phyloP scores from a whole-genome alignment of 2,888 invertebrate species.

The Osmoderma eremita region DNA sequence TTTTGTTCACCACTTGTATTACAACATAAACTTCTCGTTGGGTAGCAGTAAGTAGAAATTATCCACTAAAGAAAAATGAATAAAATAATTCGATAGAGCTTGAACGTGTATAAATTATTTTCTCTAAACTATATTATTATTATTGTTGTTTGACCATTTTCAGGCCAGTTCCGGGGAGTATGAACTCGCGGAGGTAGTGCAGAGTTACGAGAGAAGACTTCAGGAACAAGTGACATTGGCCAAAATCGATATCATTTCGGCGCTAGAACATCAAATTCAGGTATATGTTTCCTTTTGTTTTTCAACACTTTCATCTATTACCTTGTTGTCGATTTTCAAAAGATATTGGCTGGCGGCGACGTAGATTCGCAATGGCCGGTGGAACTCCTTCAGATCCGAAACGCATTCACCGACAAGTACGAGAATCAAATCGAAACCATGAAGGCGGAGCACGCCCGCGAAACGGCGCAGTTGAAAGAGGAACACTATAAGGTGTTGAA shows the following conservation, averaged over 20 bases:
- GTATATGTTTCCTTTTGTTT: too few species aligned
- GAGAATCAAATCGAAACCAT: slow-evolving; percentile 70
- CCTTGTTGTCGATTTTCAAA: slow-evolving; percentile 45
- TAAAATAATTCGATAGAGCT: too few species aligned
- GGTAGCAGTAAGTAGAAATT: too few species aligned
- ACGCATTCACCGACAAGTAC: slow-evolving; percentile 77
- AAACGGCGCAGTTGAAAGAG: slow-evolving; percentile 66
- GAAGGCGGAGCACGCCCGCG: slow-evolving; percentile 69
- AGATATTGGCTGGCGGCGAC: slow-evolving; percentile 77
- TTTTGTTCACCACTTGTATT: too few species aligned
- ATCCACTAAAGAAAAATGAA: too few species aligned
- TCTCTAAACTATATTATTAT: too few species aligned
- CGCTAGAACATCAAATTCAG: slow-evolving; percentile 79
- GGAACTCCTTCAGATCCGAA: slow-evolving; percentile 76
- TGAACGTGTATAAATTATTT: too few species aligned
- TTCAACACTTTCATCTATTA: too few species aligned
- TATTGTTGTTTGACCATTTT: too few species aligned
- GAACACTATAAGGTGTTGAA: slow-evolving; percentile 56
- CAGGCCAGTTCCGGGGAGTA: slow-evolving; percentile 61
- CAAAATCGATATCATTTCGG: slow-evolving; percentile 74
- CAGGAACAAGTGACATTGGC: slow-evolving; percentile 73
- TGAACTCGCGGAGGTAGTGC: slow-evolving; percentile 62
- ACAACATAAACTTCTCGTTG: too few species aligned
- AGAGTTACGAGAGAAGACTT: slow-evolving; percentile 67
- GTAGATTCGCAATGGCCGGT: slow-evolving; percentile 81